A percentile compares a stretch with the other conserved stretches of the same genome.
Conservation (phyloP, 2,797 vertebrate species). For the Falco novaeseelandiae region DNA sequence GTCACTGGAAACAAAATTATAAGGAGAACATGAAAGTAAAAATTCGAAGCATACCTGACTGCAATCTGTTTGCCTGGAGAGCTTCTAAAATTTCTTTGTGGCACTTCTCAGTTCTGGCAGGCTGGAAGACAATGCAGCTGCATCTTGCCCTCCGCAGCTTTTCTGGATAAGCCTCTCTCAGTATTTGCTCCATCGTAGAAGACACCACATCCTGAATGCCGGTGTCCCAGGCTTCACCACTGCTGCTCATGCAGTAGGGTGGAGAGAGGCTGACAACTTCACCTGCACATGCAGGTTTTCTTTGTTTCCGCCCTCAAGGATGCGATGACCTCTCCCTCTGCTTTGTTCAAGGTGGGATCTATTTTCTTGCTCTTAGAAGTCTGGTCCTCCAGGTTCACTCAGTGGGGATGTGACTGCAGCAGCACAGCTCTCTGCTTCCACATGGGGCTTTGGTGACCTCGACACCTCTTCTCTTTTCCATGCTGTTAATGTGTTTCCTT, state of each 20-base stretch:
- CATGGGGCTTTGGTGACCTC: not conserved
- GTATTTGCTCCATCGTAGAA: not conserved
- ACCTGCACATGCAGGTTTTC: not conserved
- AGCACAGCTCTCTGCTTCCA: not conserved
- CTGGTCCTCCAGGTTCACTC: not conserved
- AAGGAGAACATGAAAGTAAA: not conserved
- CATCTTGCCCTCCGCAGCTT: not conserved
- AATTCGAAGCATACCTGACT: not conserved
- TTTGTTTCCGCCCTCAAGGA: not conserved
- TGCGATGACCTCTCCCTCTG: not conserved
- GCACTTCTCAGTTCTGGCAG: not conserved
- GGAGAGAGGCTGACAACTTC: not conserved
- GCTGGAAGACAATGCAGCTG: not conserved
- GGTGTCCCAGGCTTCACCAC: not conserved
- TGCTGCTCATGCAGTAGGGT: not conserved
- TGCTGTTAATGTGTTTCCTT: not conserved
- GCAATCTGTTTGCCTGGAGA: not conserved
- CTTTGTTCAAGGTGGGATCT: not conserved
- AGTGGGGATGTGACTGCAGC: not conserved
- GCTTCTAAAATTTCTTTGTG: not conserved
- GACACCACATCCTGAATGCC: not conserved
- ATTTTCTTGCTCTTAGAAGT: not conserved
- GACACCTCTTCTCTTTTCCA: not conserved
- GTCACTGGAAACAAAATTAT: not conserved
- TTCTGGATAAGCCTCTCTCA: not conserved